Conservation (phyloP, 2,113 vertebrate genomes). For the Anas platyrhynchos region DNA sequence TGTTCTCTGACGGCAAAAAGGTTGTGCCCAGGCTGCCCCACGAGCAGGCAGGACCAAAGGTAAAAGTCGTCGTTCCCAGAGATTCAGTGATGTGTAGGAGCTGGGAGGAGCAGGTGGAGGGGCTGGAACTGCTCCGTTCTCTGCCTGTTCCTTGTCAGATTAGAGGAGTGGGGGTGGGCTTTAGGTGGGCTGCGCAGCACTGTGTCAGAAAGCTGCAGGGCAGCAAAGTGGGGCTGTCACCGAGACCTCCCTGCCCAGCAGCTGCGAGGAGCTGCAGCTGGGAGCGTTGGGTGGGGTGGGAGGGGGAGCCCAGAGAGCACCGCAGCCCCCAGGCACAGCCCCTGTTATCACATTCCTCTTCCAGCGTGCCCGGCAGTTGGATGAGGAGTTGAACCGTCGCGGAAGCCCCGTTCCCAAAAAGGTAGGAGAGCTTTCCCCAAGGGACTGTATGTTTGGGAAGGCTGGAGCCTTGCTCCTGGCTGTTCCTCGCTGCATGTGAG, state of each 20-base stretch:
- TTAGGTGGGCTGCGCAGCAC: not conserved
- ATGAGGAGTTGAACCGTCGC: slow-evolving; percentile 86
- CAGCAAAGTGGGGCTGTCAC: no score
- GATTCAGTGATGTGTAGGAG: not conserved
- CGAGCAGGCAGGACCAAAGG: slow-evolving; percentile 84
- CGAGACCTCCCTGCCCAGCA: fast-evolving
- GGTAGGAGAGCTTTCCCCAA: slow-evolving; percentile 61
- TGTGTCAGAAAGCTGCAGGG: not conserved
- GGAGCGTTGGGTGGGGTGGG: not conserved
- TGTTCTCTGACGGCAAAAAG: slow-evolving; percentile 89
- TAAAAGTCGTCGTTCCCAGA: slow-evolving; percentile 45
- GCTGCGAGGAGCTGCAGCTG: not conserved
- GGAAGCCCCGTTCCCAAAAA: slow-evolving; percentile 91
- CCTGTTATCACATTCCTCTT: not conserved
- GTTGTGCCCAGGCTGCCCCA: slow-evolving; percentile 74
- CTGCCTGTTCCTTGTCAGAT: not conserved
- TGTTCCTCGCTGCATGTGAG: fast-evolving
- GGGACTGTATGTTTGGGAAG: not conserved
- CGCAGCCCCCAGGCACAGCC: fast-evolving
- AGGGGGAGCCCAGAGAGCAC: not conserved
- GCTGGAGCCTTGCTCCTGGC: not conserved
- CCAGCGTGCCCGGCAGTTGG: slow-evolving; percentile 84
- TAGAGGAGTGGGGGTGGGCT: not conserved
- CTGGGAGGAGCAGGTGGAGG: not conserved
- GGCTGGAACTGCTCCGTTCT: not conserved